Percentiles rank a stretch among this genome's conserved stretches.
These are phyloP conservation scores for Oxytorus armatus DNA, from an alignment of 2,888 invertebrate species.

Conservation along the genomic window DNA sequence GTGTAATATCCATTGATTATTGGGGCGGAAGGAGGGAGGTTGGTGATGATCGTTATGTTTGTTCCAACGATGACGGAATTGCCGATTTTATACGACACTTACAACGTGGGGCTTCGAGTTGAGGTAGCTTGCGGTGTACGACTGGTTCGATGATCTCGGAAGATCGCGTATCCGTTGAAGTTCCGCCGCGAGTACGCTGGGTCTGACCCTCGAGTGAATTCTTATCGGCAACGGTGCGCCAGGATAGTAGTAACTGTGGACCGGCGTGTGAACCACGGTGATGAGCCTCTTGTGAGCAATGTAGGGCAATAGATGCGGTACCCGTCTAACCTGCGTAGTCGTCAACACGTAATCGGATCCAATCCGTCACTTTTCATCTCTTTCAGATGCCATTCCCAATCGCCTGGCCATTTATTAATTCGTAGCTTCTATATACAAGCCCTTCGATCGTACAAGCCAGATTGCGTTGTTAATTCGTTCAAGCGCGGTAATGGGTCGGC, in stretches of 20 bases:
- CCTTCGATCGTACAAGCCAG: background rate
- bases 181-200: slow-evolving; percentile 82
- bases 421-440: no score
- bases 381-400: slow-evolving; percentile 2
- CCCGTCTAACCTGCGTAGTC: slow-evolving; percentile 78
- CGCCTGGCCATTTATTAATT: slow-evolving; percentile 11
- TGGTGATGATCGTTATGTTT: slow-evolving; percentile 4
- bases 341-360: slow-evolving; percentile 56
- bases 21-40: no score
- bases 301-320: slow-evolving; percentile 83
- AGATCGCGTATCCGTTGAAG: slow-evolving; percentile 83
- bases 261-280: slow-evolving; percentile 81
- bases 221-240: slow-evolving; percentile 80
- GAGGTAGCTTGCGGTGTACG: slow-evolving; percentile 90
- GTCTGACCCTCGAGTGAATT: slow-evolving; percentile 81
- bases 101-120: slow-evolving; percentile 90
- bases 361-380: slow-evolving; percentile 55
- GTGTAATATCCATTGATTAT: no score
- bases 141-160: slow-evolving; percentile 78
- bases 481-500: no score
- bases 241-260: slow-evolving; percentile 80
- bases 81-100: slow-evolving; percentile 73
- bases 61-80: slow-evolving; percentile 20
- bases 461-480: no score
- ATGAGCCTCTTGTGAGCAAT: slow-evolving; percentile 84